Base-by-base conservation (phyloP, 37 sponge, comb jelly and placozoan genomes). In the Ephydatia muelleri region DNA sequence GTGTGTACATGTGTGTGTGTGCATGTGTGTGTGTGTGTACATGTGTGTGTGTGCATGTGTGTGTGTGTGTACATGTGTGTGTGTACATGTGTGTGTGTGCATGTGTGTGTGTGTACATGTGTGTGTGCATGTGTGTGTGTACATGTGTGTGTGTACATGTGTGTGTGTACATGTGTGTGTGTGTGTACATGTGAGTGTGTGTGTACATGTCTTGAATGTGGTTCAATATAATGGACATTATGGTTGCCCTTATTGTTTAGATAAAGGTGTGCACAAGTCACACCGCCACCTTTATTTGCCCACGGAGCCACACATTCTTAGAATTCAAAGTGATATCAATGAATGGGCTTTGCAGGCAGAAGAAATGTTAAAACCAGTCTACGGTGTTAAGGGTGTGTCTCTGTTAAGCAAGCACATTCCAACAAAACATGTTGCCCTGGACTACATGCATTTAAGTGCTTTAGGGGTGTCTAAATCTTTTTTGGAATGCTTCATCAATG, bases 261-360 rank as follows among this genome's bases (percentile, higher is more conserved):
- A 78, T 30, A 78, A 78, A 57, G 79, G 79, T 23, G 16, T 26
- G 9, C 79, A 78, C 33, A 48, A 57, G 30, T 78, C 79, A 49
- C 57, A 65, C 2, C 32, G 14, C 49, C 79, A 78, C 9, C 28
- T 78, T 13, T 78, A 35, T 65, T 33, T 25, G 11, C 79, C 79
- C 30, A 27, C 14, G 2, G 79, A 78, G 11, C 28, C 27, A 30
- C 65, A 78, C 35, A 21, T 27, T 49, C 79, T 33, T 33, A 49
- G 79, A 26, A 49, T 30, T 57, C 16, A 13, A 8, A 0, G 14
- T n/a, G 65, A 78, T 0, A 28, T 27, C 12, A 2, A 49, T 29
- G 30, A 78, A 28, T 78, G 65, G 30, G 65, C 79, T 11, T 43
- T 57, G 65, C 65, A 78, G 65, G 79, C 79, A 35, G 65, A 78